A percentile compares a stretch with the other conserved stretches of the same genome.
phyloP scores from a whole-genome alignment of 2,888 invertebrate species.

The Bembecia ichneumoniformis region DNA sequence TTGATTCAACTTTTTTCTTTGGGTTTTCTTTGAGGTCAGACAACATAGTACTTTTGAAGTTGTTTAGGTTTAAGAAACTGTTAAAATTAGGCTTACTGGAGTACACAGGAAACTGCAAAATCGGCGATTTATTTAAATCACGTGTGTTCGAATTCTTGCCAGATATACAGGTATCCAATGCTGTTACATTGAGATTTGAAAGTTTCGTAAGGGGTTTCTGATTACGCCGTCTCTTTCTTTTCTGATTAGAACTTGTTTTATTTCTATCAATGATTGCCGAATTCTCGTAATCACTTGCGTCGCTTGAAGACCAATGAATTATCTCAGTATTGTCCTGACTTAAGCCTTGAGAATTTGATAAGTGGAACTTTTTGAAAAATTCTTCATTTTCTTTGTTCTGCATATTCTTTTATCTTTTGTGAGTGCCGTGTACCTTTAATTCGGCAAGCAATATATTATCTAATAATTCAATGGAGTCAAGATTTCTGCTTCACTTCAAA shows the following conservation, averaged over 20 bases:
- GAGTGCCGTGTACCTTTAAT: too few species aligned
- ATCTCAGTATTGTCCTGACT: slow-evolving; percentile 30
- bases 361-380: slow-evolving; percentile 39
- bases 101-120: background rate
- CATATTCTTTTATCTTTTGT: too few species aligned
- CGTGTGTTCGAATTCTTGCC: slow-evolving; percentile 2
- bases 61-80: background rate
- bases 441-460: too few species aligned
- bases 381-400: slow-evolving; percentile 1
- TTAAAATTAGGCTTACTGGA: background rate
- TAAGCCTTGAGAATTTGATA: slow-evolving; percentile 39
- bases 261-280: slow-evolving; percentile 17
- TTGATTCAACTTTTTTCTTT: background rate
- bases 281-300: slow-evolving; percentile 50
- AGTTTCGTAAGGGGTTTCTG: slow-evolving; percentile 30
- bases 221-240: slow-evolving; percentile 44
- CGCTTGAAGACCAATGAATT: slow-evolving; percentile 53
- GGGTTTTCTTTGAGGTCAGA: too few species aligned
- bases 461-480: too few species aligned
- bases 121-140: background rate
- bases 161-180: slow-evolving; percentile 18
- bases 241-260: slow-evolving; percentile 12
- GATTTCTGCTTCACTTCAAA: too few species aligned
- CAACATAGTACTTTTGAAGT: too few species aligned
- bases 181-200: slow-evolving; percentile 41